These are phyloP conservation scores for Tholera decimalis DNA, from an alignment of 2,888 invertebrate species.

Conservation along the genomic window DNA sequence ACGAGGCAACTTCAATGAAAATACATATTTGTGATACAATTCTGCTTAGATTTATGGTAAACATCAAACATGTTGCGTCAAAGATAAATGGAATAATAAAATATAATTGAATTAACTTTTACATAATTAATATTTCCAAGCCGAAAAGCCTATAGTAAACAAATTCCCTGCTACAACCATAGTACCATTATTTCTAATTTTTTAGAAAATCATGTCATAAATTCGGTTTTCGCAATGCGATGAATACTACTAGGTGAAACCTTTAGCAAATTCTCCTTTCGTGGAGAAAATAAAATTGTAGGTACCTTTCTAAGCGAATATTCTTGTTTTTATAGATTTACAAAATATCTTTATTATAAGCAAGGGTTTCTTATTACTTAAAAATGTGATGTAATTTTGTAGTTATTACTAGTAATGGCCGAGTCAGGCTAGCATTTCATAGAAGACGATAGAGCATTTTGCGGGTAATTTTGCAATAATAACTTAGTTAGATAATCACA, in stretches of 20 bases:
- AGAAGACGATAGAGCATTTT: constrained; percentile 60
- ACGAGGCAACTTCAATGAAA: constrained; percentile 4
- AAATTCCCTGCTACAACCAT: background rate
- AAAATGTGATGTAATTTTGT: constrained; percentile 79
- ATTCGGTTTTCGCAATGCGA: constrained; percentile 11
- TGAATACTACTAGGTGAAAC: constrained; percentile 11
- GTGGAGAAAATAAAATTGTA: constrained; percentile 2
- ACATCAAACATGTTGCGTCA: constrained; percentile 13
- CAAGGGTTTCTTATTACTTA: constrained; percentile 74
- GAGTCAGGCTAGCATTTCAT: constrained; percentile 70
- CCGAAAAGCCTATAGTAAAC: background rate
- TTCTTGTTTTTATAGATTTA: constrained; percentile 29
- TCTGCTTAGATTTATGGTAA: background rate
- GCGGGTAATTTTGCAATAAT: constrained; percentile 75
- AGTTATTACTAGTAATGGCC: constrained; percentile 72
- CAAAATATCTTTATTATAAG: constrained; percentile 28
- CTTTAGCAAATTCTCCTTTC: constrained; percentile 8
- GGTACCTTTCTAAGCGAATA: constrained; percentile 11
- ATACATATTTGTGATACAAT: background rate
- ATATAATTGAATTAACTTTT: too few relatives aligned
- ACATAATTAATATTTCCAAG: background rate
- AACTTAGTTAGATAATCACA: constrained; percentile 56
- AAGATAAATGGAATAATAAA: too few relatives aligned
- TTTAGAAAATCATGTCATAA: background rate
- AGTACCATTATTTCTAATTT: background rate